A percentile compares a stretch with the other conserved stretches of the same genome.
phyloP scores from a whole-genome alignment of 2,113 vertebrate genomes.

The Rattus norvegicus region DNA sequence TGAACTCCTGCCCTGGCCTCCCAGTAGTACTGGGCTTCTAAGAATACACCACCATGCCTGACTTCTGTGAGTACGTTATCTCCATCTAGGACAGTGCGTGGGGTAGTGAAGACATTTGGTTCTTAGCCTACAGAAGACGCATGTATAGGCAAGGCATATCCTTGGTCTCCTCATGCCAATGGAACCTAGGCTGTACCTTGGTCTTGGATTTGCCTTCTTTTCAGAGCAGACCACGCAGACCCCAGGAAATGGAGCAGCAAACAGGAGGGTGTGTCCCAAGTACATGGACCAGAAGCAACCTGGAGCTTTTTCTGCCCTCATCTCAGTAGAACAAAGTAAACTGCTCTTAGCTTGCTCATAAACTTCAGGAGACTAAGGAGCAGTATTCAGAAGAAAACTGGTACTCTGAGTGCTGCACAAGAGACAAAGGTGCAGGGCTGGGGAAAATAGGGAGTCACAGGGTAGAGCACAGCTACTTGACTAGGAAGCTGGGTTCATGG shows the following conservation, averaged over 20 bases:
- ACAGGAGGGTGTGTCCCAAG: background rate
- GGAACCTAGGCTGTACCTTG: background rate
- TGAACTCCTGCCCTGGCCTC: background rate
- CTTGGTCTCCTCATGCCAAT: background rate
- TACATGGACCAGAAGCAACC: background rate
- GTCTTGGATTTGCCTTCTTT: constrained; percentile 2
- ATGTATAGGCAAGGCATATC: background rate
- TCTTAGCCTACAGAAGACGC: background rate
- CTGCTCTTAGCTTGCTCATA: background rate
- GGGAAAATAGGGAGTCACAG: background rate
- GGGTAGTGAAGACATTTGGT: constrained; percentile 1
- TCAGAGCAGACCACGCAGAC: background rate
- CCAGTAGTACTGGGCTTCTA: background rate
- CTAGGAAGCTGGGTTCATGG: background rate
- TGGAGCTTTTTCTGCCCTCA: background rate
- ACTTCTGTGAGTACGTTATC: background rate
- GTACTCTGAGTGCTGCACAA: background rate
- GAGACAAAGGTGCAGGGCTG: background rate
- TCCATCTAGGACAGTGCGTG: background rate
- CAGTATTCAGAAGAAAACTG: constrained; percentile 19
- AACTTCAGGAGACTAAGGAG: background rate
- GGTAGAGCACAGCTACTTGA: constrained; percentile 3
- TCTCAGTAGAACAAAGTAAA: constrained; percentile 23
- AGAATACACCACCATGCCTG: background rate
- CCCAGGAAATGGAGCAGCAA: background rate